phyloP scores from a whole-genome alignment of 2,113 vertebrate genomes.

The Mustelus asterias region DNA sequence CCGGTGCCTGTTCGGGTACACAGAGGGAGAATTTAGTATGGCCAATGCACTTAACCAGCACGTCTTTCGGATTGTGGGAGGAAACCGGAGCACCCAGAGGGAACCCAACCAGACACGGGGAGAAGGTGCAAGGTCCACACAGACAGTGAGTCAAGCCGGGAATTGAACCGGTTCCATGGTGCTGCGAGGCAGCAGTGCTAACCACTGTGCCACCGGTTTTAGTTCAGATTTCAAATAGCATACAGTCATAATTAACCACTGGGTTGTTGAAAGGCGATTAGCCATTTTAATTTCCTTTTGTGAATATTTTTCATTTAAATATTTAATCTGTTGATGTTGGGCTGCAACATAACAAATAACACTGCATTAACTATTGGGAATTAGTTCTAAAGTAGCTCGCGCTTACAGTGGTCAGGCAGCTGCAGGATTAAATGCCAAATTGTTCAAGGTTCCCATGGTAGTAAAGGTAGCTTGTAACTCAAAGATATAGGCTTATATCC shows the following conservation, averaged over 20 bases:
- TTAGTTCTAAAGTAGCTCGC: conserved; percentile 59
- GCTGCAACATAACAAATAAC: neutral
- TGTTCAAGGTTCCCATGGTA: conserved; percentile 63
- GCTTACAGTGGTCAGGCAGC: conserved; percentile 65
- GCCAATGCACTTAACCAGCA: too few relatives aligned
- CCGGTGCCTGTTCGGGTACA: too few relatives aligned
- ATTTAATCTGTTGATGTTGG: neutral
- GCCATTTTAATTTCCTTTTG: neutral
- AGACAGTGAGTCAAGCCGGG: too few relatives aligned
- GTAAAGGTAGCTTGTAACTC: conserved; percentile 66
- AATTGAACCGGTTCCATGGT: too few relatives aligned
- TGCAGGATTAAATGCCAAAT: conserved; percentile 77
- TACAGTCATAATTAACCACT: neutral
- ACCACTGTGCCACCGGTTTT: too few relatives aligned
- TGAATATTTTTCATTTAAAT: neutral
- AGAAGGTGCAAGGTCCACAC: too few relatives aligned
- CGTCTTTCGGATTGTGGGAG: too few relatives aligned
- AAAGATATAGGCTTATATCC: conserved; percentile 51
- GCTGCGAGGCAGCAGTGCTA: too few relatives aligned
- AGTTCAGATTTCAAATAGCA: neutral
- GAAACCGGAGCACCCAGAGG: too few relatives aligned
- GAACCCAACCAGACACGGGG: too few relatives aligned
- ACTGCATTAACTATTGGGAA: neutral
- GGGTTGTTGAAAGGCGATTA: neutral
- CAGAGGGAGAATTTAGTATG: too few relatives aligned